Evolutionary conservation across 2,797 vertebrate genomes (phyloP).

Genomic region (Diceros bicornis): DNA sequence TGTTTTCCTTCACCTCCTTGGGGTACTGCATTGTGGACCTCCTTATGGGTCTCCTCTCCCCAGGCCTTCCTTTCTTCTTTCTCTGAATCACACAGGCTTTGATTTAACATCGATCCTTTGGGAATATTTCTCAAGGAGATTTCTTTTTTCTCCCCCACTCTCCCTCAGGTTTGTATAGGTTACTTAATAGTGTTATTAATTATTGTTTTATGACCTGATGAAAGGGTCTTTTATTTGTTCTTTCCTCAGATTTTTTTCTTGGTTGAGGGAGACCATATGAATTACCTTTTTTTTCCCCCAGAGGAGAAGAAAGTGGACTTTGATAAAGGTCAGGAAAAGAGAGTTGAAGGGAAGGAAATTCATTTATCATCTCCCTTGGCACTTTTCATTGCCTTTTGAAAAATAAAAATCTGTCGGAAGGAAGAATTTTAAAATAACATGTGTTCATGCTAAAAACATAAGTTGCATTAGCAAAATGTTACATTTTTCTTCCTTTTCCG

Average conservation of each 20-base stretch:
- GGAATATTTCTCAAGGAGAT: constrained; percentile 57
- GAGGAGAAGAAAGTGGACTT: constrained; percentile 65
- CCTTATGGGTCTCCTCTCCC: neutral
- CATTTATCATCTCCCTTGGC: constrained; percentile 60
- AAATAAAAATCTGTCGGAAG: constrained; percentile 67
- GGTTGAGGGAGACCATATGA: constrained; percentile 16
- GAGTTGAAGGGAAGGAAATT: constrained; percentile 55
- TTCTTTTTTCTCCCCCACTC: neutral
- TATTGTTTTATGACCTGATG: constrained; percentile 74
- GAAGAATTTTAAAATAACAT: constrained; percentile 78
- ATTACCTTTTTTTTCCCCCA: constrained; percentile 56
- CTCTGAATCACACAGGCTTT: constrained; percentile 31
- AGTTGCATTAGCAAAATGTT: constrained; percentile 61
- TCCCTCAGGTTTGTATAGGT: constrained; percentile 45
- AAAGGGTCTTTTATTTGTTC: constrained; percentile 70
- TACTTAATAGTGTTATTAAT: constrained; percentile 77
- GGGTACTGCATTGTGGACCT: neutral
- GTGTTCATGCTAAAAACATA: constrained; percentile 58
- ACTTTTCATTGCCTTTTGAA: constrained; percentile 66
- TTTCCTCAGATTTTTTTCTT: constrained; percentile 53
- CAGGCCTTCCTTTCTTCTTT: neutral
- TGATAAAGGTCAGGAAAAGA: constrained; percentile 80
- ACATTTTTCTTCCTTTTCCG: neutral
- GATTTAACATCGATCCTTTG: constrained; percentile 57
- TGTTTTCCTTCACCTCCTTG: neutral